A percentile compares a stretch with the other conserved stretches of the same genome.
These are phyloP conservation scores for Choloepus didactylus DNA, from an alignment of 2,797 vertebrate genomes.

Conservation along the genomic window DNA sequence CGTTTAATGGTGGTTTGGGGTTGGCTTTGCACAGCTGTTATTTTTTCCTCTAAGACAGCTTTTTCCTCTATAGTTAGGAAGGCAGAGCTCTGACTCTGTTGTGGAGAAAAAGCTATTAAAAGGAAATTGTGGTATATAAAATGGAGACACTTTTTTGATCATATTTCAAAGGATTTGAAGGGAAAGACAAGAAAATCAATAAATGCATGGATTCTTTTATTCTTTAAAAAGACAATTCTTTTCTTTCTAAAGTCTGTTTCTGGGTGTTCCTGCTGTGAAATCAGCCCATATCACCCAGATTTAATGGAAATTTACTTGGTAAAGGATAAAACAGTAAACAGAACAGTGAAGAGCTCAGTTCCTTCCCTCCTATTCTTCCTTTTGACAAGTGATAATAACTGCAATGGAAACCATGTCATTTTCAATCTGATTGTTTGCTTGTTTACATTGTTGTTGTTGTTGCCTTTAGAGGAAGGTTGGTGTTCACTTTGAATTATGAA, in stretches of 20 bases:
- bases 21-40: conserved; percentile 64
- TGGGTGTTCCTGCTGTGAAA: conserved; percentile 80
- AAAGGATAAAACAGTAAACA: conserved; percentile 80
- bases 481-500: conserved; percentile 15
- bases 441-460: background rate
- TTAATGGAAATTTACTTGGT: conserved; percentile 82
- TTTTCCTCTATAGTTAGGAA: conserved; percentile 79
- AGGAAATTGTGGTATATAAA: conserved; percentile 80
- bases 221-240: conserved; percentile 80
- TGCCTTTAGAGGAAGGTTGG: background rate
- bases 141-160: conserved; percentile 83
- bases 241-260: conserved; percentile 75
- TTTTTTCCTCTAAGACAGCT: conserved; percentile 70
- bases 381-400: conserved; percentile 60
- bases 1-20: conserved; percentile 69
- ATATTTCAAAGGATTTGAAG: conserved; percentile 84
- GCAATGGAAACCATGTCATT: background rate
- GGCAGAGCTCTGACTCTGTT: conserved; percentile 74
- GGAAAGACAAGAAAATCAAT: conserved; percentile 85
- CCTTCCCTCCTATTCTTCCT: background rate
- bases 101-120: conserved; percentile 83
- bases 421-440: background rate
- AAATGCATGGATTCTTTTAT: conserved; percentile 81
- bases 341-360: conserved; percentile 36
- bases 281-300: conserved; percentile 71